Evolutionary conservation across 1,140 invertebrate species (phyloP).

Genomic region (Drosophila baimaii): DNA sequence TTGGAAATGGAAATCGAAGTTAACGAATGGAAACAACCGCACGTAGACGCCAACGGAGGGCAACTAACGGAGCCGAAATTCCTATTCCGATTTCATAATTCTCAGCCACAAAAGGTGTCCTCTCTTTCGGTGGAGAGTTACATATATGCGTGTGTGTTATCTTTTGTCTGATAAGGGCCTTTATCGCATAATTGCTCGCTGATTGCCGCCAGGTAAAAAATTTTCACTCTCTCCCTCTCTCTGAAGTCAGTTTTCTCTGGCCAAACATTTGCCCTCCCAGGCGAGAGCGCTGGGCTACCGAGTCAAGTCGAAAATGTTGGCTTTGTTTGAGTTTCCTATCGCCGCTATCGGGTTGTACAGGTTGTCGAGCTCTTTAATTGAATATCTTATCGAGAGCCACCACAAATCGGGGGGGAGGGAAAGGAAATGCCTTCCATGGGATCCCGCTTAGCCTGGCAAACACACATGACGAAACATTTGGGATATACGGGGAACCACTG

Average conservation of each 20-base stretch:
- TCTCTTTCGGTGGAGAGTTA: conserved; percentile 1
- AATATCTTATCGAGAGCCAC: conserved; percentile 37
- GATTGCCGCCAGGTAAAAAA: conserved; percentile 73
- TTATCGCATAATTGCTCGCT: conserved; percentile 74
- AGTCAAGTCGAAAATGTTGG: conserved; percentile 21
- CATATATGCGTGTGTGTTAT: conserved; percentile 45
- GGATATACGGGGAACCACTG: neutral
- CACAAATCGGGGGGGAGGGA: neutral
- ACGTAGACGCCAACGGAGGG: conserved; percentile 55
- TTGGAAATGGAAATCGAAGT: neutral
- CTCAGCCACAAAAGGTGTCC: conserved; percentile 14
- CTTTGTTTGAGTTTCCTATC: conserved; percentile 41
- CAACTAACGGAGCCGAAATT: conserved; percentile 65
- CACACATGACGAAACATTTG: conserved; percentile 29
- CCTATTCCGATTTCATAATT: conserved; percentile 69
- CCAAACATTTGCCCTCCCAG: conserved; percentile 36
- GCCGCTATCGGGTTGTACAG: conserved; percentile 38
- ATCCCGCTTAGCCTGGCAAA: conserved; percentile 6
- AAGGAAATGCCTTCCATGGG: conserved; percentile 5
- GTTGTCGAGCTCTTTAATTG: conserved; percentile 56
- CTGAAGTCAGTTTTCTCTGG: conserved; percentile 26
- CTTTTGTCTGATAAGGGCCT: conserved; percentile 58
- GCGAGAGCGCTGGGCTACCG: conserved; percentile 8
- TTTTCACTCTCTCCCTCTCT: conserved; percentile 19
- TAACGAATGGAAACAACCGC: conserved; percentile 54